Evolutionary conservation across 2,113 vertebrate genomes (phyloP), one percentile per base, ranked within the genome.

Genomic region (Taxidea taxus): DNA sequence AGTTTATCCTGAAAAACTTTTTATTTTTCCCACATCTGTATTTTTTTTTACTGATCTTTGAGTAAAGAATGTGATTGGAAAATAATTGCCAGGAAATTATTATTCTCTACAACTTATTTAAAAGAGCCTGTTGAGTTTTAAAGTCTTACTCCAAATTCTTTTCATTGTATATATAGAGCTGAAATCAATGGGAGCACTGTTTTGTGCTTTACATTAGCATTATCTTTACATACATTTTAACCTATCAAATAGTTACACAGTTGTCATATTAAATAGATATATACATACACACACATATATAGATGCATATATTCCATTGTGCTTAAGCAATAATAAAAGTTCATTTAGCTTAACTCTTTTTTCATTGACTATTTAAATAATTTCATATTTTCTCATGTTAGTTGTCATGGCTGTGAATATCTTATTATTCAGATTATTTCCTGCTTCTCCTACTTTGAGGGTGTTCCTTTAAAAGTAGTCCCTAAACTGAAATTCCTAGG

Each of bases 71-170:
- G 31, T 86, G 31, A 49, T 82, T 72, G 42, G 74, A 72, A 94
- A 94, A 37, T 90, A 83, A 91, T 90, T 70, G 9, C 44, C 39
- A 23, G 39, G 47, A 77, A 94, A 77, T 77, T 60, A 86, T 56
- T 39, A 23, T 34, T 78, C 21, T 80, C 12, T 74, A 62, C 15
- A 68, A 25, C 15, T 83, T 75, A 74, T 89, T 95, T 44, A 64
- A 93, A 97, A 94, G 34, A 89, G 23, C 15, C 77, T 81, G 14
- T 70, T 95, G 60, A 78, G 20, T 90, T 95, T 93, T 91, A 91
- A 95, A 89, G 11, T 82, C 62, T 93, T 66, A 92, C 5, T 78
- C 87, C 37, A 90, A 49, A 92, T 92, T 94, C 15, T 87, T 81
- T 80, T 83, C 47, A 91, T 0, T 81, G 14, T 88, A 6, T 82